These are phyloP conservation scores for Apodemus sylvaticus DNA, from an alignment of 2,113 vertebrate species.

Conservation along the genomic window DNA sequence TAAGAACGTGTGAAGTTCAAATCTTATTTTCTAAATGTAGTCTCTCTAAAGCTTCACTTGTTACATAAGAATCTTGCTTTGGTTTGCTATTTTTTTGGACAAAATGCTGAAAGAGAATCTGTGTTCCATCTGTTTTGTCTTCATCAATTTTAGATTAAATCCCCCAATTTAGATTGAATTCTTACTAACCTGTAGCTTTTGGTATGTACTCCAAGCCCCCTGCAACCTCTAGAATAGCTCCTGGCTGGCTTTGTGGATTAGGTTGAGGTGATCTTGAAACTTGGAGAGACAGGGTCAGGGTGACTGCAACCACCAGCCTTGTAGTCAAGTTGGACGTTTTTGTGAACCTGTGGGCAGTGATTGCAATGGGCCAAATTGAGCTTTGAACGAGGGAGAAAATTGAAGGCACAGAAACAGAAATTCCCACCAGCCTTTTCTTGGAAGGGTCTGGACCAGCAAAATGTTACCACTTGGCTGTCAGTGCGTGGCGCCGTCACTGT, in stretches of 20 bases:
- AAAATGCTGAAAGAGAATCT: slow-evolving; percentile 28
- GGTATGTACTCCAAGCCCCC: neutral
- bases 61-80: slow-evolving; percentile 64
- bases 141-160: slow-evolving; percentile 48
- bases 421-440: neutral
- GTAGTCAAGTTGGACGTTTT: neutral
- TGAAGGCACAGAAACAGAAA: neutral
- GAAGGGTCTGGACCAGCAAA: neutral
- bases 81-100: slow-evolving; percentile 52
- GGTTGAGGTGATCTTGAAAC: neutral
- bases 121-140: slow-evolving; percentile 61
- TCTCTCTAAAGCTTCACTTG: slow-evolving; percentile 12
- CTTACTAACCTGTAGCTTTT: slow-evolving; percentile 17
- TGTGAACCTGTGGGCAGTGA: neutral
- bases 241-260: neutral
- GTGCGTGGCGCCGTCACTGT: neutral
- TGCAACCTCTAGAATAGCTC: neutral
- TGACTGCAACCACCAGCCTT: neutral
- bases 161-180: neutral
- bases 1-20: neutral
- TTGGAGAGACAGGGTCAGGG: neutral
- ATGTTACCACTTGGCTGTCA: neutral
- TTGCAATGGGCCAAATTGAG: neutral
- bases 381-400: neutral
- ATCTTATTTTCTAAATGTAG: neutral